phyloP scores from a whole-genome alignment of 2,888 invertebrate genomes.

The Unio delphinus region DNA sequence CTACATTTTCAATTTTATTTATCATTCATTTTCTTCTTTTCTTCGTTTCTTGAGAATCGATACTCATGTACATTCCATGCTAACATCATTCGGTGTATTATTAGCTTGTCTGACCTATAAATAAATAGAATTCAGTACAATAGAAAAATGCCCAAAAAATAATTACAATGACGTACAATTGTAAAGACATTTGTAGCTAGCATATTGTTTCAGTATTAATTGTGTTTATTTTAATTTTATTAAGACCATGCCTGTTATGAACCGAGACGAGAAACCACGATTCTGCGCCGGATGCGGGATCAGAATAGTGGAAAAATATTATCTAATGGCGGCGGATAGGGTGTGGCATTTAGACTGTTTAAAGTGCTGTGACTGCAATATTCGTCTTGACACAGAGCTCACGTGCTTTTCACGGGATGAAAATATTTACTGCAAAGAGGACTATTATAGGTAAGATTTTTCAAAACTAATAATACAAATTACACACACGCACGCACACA shows the following conservation, averaged over 20 bases:
- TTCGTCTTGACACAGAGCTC: constrained; percentile 89
- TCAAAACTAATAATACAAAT: neutral
- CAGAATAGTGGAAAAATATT: constrained; percentile 87
- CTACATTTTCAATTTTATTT: no score
- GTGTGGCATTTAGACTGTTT: constrained; percentile 94
- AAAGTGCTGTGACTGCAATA: constrained; percentile 88
- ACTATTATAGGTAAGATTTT: constrained; percentile 90
- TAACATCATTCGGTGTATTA: no score
- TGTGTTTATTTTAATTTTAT: constrained; percentile 2
- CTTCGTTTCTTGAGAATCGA: no score
- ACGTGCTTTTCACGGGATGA: constrained; percentile 94
- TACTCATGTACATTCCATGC: no score
- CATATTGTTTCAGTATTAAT: no score
- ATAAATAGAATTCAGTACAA: no score
- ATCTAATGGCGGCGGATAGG: constrained; percentile 90
- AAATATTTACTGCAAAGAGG: constrained; percentile 95
- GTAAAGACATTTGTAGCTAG: no score
- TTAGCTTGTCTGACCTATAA: no score
- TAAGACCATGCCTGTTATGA: constrained; percentile 49
- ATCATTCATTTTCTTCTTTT: no score
- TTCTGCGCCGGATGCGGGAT: constrained; percentile 89
- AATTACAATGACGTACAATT: no score
- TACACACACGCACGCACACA: neutral
- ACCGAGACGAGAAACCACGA: constrained; percentile 45
- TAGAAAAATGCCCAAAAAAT: no score